Conservation (phyloP, 2,888 invertebrate genomes). For the Eilema caniola region DNA sequence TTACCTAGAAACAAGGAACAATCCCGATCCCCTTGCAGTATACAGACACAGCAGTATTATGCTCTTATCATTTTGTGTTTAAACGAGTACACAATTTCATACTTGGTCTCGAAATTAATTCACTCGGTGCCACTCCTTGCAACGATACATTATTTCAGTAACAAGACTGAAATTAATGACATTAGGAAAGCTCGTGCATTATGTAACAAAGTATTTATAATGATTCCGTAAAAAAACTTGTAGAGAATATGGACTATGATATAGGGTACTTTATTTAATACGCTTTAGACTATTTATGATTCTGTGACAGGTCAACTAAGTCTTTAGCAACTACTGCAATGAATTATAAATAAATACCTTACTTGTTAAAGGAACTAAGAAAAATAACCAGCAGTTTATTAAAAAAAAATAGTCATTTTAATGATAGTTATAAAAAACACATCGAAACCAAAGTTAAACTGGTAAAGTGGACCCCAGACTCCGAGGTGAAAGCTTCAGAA, state of each 20-base stretch:
- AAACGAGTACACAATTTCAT: constrained; percentile 37
- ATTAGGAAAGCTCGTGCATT: constrained; percentile 26
- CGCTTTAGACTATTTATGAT: not conserved
- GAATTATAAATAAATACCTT: too few relatives aligned
- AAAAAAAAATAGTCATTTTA: too few relatives aligned
- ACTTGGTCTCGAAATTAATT: constrained; percentile 40
- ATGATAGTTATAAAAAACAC: too few relatives aligned
- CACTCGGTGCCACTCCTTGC: constrained; percentile 42
- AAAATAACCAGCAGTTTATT: too few relatives aligned
- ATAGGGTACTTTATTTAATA: not conserved
- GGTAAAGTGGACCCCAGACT: too few relatives aligned
- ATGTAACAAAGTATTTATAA: constrained; percentile 18
- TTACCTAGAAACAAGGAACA: not conserved
- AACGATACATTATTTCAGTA: constrained; percentile 30
- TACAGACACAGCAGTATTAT: not conserved
- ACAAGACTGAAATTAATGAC: constrained; percentile 42
- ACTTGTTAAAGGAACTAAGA: too few relatives aligned
- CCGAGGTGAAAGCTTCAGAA: too few relatives aligned
- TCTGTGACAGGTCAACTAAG: not conserved
- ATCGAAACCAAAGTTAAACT: too few relatives aligned
- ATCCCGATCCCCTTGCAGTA: not conserved
- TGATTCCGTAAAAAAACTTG: constrained; percentile 3
- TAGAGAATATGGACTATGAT: not conserved
- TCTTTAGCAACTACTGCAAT: not conserved
- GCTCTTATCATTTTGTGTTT: constrained; percentile 13